Conservation (phyloP, 2,113 vertebrate genomes). For the Pagrus major region DNA sequence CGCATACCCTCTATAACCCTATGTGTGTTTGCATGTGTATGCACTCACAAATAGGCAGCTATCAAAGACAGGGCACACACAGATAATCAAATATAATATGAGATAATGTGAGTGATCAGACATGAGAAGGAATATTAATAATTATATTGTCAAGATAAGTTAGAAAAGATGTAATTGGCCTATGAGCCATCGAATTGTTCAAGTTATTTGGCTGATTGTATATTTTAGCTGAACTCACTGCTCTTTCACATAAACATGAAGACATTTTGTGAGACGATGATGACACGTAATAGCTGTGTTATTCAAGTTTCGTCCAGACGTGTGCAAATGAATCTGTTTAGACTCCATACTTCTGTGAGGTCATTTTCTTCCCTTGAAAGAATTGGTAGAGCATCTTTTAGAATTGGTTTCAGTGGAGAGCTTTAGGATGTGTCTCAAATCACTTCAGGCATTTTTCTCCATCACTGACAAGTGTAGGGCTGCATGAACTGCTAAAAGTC, state of each 20-base stretch:
- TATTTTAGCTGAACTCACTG: conserved; percentile 22
- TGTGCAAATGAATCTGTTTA: neutral
- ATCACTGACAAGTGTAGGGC: neutral
- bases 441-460: neutral
- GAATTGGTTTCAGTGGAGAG: neutral
- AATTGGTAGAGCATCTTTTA: neutral
- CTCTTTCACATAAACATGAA: conserved; percentile 9
- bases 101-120: conserved; percentile 44
- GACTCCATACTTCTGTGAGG: neutral
- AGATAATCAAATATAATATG: conserved; percentile 36
- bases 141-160: conserved; percentile 47
- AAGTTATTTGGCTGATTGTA: conserved; percentile 36
- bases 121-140: conserved; percentile 26
- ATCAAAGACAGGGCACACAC: neutral
- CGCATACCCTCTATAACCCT: neutral
- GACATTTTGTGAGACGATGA: conserved; percentile 7
- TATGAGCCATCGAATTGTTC: conserved; percentile 42
- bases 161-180: conserved; percentile 55
- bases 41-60: conserved; percentile 6
- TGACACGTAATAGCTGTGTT: conserved; percentile 1
- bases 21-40: neutral
- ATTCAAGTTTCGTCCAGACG: neutral
- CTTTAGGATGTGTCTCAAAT: neutral
- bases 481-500: neutral
- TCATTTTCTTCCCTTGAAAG: neutral